Percentiles rank a stretch among this genome's conserved stretches.
Evolutionary conservation across 2,113 vertebrate genomes (phyloP).

Genomic region (Myrmophylax atrothorax): DNA sequence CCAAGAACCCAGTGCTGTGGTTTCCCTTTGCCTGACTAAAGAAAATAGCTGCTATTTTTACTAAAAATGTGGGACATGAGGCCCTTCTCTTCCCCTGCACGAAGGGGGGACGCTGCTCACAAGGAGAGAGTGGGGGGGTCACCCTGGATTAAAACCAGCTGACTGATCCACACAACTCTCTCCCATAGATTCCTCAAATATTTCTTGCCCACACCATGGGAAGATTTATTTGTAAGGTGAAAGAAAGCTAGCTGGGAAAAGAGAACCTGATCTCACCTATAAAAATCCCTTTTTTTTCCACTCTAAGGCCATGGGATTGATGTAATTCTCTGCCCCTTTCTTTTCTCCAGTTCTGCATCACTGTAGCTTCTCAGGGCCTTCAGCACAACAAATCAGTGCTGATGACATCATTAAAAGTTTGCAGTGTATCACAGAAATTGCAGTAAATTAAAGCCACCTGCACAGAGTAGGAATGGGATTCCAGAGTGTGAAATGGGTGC

Average conservation of each 20-base stretch:
- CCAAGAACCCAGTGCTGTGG: conserved; percentile 25
- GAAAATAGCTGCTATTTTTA: conserved; percentile 48
- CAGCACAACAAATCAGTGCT: not conserved
- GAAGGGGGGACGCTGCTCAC: conserved; percentile 12
- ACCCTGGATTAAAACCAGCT: conserved; percentile 37
- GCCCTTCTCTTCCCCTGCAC: conserved; percentile 28
- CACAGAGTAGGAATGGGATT: not conserved
- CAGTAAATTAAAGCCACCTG: not conserved
- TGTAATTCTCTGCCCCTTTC: not conserved
- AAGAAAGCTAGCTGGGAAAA: not conserved
- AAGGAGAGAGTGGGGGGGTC: not conserved
- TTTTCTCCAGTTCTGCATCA: not conserved
- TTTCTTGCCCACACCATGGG: not conserved
- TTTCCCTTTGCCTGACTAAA: conserved; percentile 48
- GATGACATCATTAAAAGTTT: not conserved
- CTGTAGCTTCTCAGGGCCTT: not conserved
- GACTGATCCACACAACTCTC: not conserved
- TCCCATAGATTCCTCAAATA: conserved; percentile 41
- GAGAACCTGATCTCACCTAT: not conserved
- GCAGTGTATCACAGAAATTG: not conserved
- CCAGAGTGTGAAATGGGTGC: not conserved
- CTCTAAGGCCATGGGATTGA: not conserved
- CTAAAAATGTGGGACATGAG: conserved; percentile 37
- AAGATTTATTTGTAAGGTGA: not conserved
- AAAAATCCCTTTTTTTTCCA: not conserved